Evolutionary conservation across 1,140 invertebrate genomes (phyloP), one percentile per base, ranked within the genome.

Genomic region (Drosophila equinoxialis): DNA sequence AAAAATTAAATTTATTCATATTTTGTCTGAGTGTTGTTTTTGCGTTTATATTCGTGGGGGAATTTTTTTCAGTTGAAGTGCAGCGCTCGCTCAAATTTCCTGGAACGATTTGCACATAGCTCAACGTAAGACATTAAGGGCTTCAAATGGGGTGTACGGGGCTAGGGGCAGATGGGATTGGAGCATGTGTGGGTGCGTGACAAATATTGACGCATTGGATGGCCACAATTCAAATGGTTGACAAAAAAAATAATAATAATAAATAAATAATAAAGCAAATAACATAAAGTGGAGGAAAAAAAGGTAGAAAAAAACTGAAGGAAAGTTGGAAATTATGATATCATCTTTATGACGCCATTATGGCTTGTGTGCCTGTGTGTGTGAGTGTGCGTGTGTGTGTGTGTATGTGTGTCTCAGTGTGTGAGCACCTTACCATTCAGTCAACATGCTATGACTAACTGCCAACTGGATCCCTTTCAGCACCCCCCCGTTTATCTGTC

Each of bases 341-440:
- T 86, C 83, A 86, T 86, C 84, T 86, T 86, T 86, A 86, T 86
- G 83, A 86, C 83, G 84, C 83, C 83, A 86, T 86, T 86, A 89
- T 89, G 83, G 84, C 64, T 69, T 63, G 60, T 55, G 51, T 35
- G 33, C 6, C 30, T 30, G 30, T 42, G 57, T 68, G 62, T 65
- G 71, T 68, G 54, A 37, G 55, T 61, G 39, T n/a, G 54, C n/a
- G 20, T 30, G 54, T 48, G 64, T 48, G 20, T 55, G 42, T 64
- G 33, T 65, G 55, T 54, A 41, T 74, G 61, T 65, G 63, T 26
- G 23, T 4, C 3, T 70, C n/a, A 37, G 55, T 61, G 39, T 58
- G 66, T 41, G 42, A 55, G 30, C 20, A 48, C 41, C 42, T 59
- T 71, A 72, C 58, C 68, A 77, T 65, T 77, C 57, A 26, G 67